Evolutionary conservation across 2,888 invertebrate species (phyloP), one percentile per base, ranked within the genome.

Genomic region (Hypsopygia costalis): DNA sequence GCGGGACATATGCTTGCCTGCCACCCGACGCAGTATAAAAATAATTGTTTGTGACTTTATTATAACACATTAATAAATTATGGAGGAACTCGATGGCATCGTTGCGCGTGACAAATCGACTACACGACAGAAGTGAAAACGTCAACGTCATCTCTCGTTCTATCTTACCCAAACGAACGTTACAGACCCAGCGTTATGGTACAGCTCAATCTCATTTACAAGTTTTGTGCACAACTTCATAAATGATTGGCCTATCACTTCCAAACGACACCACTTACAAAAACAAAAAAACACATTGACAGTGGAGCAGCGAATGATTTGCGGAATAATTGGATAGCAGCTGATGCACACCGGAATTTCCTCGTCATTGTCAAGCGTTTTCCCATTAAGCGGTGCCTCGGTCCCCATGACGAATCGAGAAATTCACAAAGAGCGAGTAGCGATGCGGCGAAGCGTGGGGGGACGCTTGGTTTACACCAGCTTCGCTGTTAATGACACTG

Each of bases 321-420:
- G 70, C 61, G 49, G 71, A 76, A 76, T 73, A 77, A 77, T 77
- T 77, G 66, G 72, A 61, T 60, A 69, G 58, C 64, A 69, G 70
- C 59, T 63, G 69, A 58, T 56, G 66, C 60, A 58, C 59, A 58
- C 62, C 73, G 75, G 78, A 76, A 78, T 66, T 81, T 77, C 77
- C 81, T 68, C 52, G 66, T 77, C 68, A 80, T 79, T 80, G 75
- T 77, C 59, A 69, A 69, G 61, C 62, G 55, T 63, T 73, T 39
- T 75, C 62, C 73, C 64, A 70, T 74, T 68, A 74, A 62, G 49
- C 55, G 55, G 60, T 58, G 61, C 64, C 51, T 41, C 47, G 55
- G 57, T 62, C 58, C 60, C 70, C 65, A 62, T 74, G 70, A 71
- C 72, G 64, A 69, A 73, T 71, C 59, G 62, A 60, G 62, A 68